phyloP scores from a whole-genome alignment of 1,140 invertebrate genomes.

The Neodiprion lecontei region DNA sequence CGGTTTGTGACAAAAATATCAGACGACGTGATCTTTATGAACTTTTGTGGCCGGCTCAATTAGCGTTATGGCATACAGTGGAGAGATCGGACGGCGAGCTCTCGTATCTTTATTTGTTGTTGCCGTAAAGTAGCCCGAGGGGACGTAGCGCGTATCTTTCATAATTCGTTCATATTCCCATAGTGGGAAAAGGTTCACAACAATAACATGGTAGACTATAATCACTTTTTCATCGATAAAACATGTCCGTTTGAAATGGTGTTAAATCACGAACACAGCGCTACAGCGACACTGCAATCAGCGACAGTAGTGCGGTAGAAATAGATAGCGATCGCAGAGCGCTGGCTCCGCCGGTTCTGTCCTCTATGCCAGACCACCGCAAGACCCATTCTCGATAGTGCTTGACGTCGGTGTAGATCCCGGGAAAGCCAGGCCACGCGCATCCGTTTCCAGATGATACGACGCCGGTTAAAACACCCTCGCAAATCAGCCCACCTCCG shows the following conservation, averaged over 20 bases:
- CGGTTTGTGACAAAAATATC: constrained; percentile 10
- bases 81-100: neutral
- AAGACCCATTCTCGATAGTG: constrained; percentile 61
- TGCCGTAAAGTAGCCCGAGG: constrained; percentile 7
- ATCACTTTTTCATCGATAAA: neutral
- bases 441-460: constrained; percentile 68
- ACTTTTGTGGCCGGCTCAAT: constrained; percentile 11
- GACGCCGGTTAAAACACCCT: constrained; percentile 58
- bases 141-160: neutral
- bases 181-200: neutral
- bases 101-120: constrained; percentile 13
- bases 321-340: neutral
- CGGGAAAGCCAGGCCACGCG: constrained; percentile 60
- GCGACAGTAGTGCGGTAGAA: too few relatives aligned
- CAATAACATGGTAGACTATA: neutral
- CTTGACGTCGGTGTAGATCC: constrained; percentile 62
- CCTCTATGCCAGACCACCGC: neutral
- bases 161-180: neutral
- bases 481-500: constrained; percentile 60
- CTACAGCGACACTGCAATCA: too few relatives aligned
- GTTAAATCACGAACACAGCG: too few relatives aligned
- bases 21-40: constrained; percentile 7
- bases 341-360: neutral
- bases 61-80: neutral
- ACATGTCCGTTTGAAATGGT: neutral